Evolutionary conservation across 2,888 invertebrate genomes (phyloP).

Genomic region (Cephus rjabovi): DNA sequence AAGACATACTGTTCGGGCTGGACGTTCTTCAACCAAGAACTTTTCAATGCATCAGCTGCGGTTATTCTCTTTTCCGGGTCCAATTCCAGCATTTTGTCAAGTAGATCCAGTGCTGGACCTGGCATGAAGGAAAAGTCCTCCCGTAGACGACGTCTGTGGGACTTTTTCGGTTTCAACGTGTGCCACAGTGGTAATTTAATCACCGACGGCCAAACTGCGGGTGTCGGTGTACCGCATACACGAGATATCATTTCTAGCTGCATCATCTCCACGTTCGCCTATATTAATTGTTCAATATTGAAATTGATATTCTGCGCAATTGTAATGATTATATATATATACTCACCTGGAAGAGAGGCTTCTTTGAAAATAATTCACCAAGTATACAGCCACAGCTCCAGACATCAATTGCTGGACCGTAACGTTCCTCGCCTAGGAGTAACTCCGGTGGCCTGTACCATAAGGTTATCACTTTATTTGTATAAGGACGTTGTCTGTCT

Average conservation of each 20-base stretch:
- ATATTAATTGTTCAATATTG: constrained; percentile 31
- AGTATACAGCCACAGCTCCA: constrained; percentile 99
- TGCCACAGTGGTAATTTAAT: constrained; percentile 93
- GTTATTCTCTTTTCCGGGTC: constrained; percentile 95
- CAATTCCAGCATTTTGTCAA: constrained; percentile 95
- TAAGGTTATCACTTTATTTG: constrained; percentile 98
- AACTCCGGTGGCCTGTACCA: constrained; percentile 99
- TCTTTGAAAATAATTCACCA: constrained; percentile 95
- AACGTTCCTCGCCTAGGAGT: constrained; percentile 94
- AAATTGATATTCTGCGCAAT: constrained; percentile 21
- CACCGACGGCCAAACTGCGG: constrained; percentile 97
- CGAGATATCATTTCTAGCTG: constrained; percentile 95
- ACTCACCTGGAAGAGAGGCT: constrained; percentile 92
- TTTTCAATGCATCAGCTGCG: constrained; percentile 92
- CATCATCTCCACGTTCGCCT: constrained; percentile 92
- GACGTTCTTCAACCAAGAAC: constrained; percentile 92
- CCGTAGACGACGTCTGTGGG: constrained; percentile 87
- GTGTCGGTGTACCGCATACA: constrained; percentile 95
- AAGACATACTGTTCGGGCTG: constrained; percentile 87
- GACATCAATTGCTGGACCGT: constrained; percentile 97
- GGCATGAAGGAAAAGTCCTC: constrained; percentile 97
- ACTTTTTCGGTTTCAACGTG: constrained; percentile 90
- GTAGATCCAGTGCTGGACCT: constrained; percentile 84
- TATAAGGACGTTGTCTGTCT: constrained; percentile 94
- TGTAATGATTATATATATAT: background rate